These are phyloP conservation scores for Eriosoma lanigerum DNA, from an alignment of 1,140 invertebrate species.

Conservation along the genomic window DNA sequence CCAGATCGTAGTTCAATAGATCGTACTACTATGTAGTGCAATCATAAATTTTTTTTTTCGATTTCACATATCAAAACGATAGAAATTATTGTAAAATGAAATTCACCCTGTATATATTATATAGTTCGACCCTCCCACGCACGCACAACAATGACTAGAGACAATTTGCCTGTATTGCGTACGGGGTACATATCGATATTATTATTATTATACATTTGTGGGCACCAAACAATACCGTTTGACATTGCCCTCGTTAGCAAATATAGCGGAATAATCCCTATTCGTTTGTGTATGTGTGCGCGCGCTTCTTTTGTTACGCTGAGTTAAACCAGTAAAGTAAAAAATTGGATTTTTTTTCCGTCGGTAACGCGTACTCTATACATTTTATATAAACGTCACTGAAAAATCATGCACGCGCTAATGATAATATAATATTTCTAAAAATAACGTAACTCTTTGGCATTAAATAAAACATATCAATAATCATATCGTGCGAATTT, in stretches of 20 bases:
- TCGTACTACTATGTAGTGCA: no score
- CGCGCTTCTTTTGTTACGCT: background rate
- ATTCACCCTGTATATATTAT: background rate
- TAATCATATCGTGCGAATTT: no score
- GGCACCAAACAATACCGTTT: conserved; percentile 44
- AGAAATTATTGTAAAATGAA: no score
- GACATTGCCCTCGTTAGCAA: conserved; percentile 49
- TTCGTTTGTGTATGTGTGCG: background rate
- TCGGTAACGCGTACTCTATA: background rate
- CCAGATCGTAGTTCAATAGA: no score
- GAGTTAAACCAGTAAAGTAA: background rate
- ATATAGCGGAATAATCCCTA: conserved; percentile 48
- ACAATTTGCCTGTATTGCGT: conserved; percentile 38
- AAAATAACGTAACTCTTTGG: background rate
- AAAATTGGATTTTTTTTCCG: conserved; percentile 23
- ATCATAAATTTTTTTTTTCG: no score
- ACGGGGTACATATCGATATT: conserved; percentile 25
- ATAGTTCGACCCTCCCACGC: conserved; percentile 14
- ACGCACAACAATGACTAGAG: conserved; percentile 45
- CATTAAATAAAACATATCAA: no score
- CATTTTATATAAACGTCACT: conserved; percentile 16
- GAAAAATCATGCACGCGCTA: background rate
- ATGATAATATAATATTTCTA: background rate
- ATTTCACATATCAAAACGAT: no score
- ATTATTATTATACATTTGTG: conserved; percentile 9